Conservation (phyloP, 1,140 invertebrate genomes). For the Penaeus japonicus region DNA sequence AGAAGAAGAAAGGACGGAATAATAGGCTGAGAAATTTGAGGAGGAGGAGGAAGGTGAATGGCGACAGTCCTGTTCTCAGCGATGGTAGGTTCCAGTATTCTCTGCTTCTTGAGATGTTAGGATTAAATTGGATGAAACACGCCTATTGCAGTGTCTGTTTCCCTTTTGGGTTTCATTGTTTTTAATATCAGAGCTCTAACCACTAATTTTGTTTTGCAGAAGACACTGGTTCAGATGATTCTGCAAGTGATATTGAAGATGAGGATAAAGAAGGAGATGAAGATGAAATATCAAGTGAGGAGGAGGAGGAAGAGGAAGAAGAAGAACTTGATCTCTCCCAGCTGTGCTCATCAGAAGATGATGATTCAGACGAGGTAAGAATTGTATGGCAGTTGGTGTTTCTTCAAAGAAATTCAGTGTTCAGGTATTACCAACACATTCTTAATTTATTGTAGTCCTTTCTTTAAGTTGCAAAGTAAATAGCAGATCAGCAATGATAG, state of each 20-base stretch:
- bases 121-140: no score
- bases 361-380: constrained; percentile 50
- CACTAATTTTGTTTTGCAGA: not conserved
- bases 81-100: constrained; percentile 10
- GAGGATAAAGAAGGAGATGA: constrained; percentile 15
- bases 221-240: constrained; percentile 22
- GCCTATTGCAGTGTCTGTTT: no score
- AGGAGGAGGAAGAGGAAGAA: constrained; percentile 32
- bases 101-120: no score
- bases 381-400: not conserved
- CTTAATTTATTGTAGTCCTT: no score
- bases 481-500: no score
- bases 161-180: no score
- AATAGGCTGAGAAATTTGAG: constrained; percentile 41
- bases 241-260: constrained; percentile 25
- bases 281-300: constrained; percentile 29
- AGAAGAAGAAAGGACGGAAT: constrained; percentile 17
- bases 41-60: constrained; percentile 7
- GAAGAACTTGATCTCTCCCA: constrained; percentile 48
- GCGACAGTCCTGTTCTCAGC: constrained; percentile 4
- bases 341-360: constrained; percentile 50
- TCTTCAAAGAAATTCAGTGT: no score
- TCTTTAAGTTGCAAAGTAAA: no score
- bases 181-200: no score
- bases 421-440: no score